Evolutionary conservation across 2,113 vertebrate genomes (phyloP), one percentile per base, ranked within the genome.

Genomic region (Istiophorus platypterus): DNA sequence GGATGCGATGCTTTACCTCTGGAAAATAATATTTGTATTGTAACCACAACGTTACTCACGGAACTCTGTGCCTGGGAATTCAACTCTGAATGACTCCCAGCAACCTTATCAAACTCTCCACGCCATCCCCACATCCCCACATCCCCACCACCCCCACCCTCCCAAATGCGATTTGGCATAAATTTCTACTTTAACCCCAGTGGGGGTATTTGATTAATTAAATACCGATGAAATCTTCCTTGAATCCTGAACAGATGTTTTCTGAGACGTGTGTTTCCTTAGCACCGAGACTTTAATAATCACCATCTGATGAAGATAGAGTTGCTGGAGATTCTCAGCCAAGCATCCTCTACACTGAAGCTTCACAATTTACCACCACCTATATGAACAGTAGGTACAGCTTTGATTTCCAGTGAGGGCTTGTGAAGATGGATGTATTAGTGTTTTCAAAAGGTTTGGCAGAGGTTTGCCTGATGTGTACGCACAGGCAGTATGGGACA

Each of bases 171-270:
- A 80, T 84, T 80, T 69, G 74, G 59, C 31, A 74, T 49, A 77
- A 31, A 83, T 80, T 85, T 83, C 70, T 66, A 7, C 78, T 76
- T 79, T 47, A 75, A 78, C 24, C 59, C 27, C 47, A 52, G 66
- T n/a, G 67, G 42, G 54, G 39, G 42, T 75, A 31, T 82, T 81
- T 80, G 49, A 92, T 91, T 84, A 80, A 90, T 88, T 82, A 88
- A 93, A 92, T 64, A 57, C 68, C 2, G 15, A 65, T 56, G 51
- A 85, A 61, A 85, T 89, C 73, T 65, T 71, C 31, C 18, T 24
- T 71, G 39, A 29, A 84, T 86, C 79, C 84, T 49, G 31, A 87
- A 78, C 90, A 94, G 88, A 92, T 87, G 91, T 85, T 87, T 68
- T 62, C 15, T 54, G 84, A 84, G 77, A 87, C 78, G 86, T 81